phyloP scores from a whole-genome alignment of 2,113 vertebrate species.

The Gobius niger region DNA sequence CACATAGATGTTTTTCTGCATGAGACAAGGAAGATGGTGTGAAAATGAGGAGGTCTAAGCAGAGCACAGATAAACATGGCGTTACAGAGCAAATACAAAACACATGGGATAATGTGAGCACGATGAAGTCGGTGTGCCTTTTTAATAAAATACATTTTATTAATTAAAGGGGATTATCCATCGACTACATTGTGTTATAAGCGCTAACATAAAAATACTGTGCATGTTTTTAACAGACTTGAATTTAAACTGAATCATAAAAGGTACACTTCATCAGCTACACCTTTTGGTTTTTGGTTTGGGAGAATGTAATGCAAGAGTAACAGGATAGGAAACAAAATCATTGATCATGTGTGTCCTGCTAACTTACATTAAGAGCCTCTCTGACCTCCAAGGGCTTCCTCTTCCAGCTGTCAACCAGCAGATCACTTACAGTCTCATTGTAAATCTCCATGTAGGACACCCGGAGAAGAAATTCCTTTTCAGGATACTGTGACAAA shows the following conservation, averaged over 20 bases:
- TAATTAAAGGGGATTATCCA: too few relatives aligned
- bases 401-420: constrained; percentile 87
- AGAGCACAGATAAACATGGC: too few relatives aligned
- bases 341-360: too few relatives aligned
- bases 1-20: constrained; percentile 90
- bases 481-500: constrained; percentile 83
- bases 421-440: constrained; percentile 91
- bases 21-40: constrained; percentile 4
- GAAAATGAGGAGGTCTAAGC: too few relatives aligned
- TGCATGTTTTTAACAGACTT: background rate
- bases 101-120: too few relatives aligned
- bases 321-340: background rate
- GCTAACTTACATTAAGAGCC: constrained; percentile 76
- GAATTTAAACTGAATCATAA: background rate
- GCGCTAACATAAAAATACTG: too few relatives aligned
- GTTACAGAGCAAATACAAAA: too few relatives aligned
- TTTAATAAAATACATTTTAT: too few relatives aligned
- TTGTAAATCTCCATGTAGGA: constrained; percentile 99
- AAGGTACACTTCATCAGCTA: background rate
- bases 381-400: constrained; percentile 92
- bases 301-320: background rate
- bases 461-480: constrained; percentile 92
- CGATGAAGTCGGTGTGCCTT: too few relatives aligned
- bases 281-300: background rate
- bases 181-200: too few relatives aligned